phyloP scores from a whole-genome alignment of 2,888 invertebrate species.

The Smittia aterrima region DNA sequence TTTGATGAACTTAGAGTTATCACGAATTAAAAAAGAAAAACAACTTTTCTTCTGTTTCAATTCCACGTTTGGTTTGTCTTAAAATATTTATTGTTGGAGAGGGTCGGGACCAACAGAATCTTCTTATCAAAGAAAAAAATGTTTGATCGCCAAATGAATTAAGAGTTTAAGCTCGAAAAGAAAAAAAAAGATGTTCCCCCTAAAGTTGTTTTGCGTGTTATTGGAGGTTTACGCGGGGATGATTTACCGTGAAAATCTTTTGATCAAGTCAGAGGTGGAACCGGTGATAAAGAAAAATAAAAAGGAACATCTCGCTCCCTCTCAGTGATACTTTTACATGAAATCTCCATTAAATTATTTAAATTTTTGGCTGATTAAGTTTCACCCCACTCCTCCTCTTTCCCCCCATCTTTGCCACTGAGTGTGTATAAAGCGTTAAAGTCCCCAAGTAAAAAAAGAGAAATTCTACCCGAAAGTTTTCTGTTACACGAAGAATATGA shows the following conservation, averaged over 20 bases:
- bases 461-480: not conserved
- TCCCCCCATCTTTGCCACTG: not conserved
- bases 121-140: not conserved
- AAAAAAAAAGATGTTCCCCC: too few relatives aligned
- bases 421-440: not conserved
- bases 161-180: not conserved
- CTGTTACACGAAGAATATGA: not conserved
- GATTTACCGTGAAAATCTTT: not conserved
- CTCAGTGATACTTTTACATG: constrained; percentile 21
- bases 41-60: not conserved
- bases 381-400: too few relatives aligned
- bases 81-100: constrained; percentile 1
- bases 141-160: constrained; percentile 17
- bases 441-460: not conserved
- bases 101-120: constrained; percentile 19
- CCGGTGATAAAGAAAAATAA: not conserved
- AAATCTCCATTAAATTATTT: not conserved
- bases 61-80: not conserved
- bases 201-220: not conserved
- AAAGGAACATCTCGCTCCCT: not conserved
- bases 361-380: too few relatives aligned
- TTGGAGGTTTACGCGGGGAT: not conserved
- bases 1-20: not conserved
- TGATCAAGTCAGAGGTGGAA: constrained; percentile 15
- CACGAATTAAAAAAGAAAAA: not conserved